Percentiles rank a stretch among this genome's conserved stretches.
Conservation (phyloP, 2,113 vertebrate genomes). For the Aleadryas rufinucha region DNA sequence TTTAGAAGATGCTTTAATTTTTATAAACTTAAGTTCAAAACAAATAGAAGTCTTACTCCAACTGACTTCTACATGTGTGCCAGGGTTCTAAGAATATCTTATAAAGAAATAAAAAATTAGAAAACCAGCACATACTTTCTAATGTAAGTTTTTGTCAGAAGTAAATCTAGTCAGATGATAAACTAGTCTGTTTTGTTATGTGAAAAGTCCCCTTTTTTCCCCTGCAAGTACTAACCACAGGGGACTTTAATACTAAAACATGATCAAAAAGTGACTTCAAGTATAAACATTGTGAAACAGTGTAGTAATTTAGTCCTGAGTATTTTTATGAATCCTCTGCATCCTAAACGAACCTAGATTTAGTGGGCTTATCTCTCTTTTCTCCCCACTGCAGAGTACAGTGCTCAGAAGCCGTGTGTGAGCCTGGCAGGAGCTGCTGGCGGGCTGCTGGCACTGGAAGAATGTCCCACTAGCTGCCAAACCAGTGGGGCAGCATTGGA, state of each 20-base stretch:
- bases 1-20: background rate
- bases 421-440: background rate
- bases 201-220: background rate
- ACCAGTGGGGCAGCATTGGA: slow-evolving; percentile 44
- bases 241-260: background rate
- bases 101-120: background rate
- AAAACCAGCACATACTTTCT: background rate
- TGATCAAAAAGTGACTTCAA: background rate
- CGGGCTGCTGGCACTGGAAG: background rate
- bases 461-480: slow-evolving; percentile 38
- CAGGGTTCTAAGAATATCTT: background rate
- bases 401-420: background rate
- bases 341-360: background rate
- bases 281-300: background rate
- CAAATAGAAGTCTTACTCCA: background rate
- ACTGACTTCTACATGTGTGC: background rate
- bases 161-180: background rate
- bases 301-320: background rate
- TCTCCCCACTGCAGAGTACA: background rate
- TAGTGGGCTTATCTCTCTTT: background rate
- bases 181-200: background rate
- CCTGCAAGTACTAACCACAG: background rate
- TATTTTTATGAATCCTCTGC: background rate
- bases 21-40: background rate
- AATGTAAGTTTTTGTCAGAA: background rate